These are phyloP conservation scores for Sesamia inferens DNA, from an alignment of 2,888 invertebrate genomes.

Conservation along the genomic window DNA sequence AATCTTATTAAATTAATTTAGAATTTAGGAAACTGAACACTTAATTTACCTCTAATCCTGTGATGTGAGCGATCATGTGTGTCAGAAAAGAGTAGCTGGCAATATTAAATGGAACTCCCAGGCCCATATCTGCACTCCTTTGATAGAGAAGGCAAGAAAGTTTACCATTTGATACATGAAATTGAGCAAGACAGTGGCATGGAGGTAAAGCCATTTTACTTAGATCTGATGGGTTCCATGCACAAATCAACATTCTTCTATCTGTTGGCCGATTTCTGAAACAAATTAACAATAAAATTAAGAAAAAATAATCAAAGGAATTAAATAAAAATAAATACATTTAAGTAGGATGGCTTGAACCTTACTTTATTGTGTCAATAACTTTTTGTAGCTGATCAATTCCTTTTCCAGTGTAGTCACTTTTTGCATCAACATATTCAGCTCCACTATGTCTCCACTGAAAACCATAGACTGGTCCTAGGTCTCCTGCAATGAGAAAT, in stretches of 20 bases:
- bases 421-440: slow-evolving; percentile 94
- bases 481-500: slow-evolving; percentile 91
- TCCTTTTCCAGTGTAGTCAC: slow-evolving; percentile 96
- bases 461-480: slow-evolving; percentile 99
- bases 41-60: slow-evolving; percentile 93
- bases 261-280: slow-evolving; percentile 94
- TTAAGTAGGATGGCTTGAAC: background rate
- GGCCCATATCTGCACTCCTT: slow-evolving; percentile 98
- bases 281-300: slow-evolving; percentile 30
- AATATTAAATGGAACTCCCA: slow-evolving; percentile 99
- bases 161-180: slow-evolving; percentile 95
- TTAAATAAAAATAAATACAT: accelerated
- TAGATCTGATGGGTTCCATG: slow-evolving; percentile 98
- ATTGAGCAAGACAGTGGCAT: slow-evolving; percentile 98
- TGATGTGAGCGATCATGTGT: slow-evolving; percentile 98
- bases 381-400: slow-evolving; percentile 96
- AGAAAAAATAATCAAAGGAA: background rate
- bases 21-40: background rate
- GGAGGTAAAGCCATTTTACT: slow-evolving; percentile 98
- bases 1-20: too few relatives aligned
- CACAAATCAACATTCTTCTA: slow-evolving; percentile 96
- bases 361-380: slow-evolving; percentile 93
- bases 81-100: slow-evolving; percentile 98
- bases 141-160: slow-evolving; percentile 98
- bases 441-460: slow-evolving; percentile 99